Conservation (phyloP, 1,140 invertebrate species). For the Polypedilum vanderplanki region DNA sequence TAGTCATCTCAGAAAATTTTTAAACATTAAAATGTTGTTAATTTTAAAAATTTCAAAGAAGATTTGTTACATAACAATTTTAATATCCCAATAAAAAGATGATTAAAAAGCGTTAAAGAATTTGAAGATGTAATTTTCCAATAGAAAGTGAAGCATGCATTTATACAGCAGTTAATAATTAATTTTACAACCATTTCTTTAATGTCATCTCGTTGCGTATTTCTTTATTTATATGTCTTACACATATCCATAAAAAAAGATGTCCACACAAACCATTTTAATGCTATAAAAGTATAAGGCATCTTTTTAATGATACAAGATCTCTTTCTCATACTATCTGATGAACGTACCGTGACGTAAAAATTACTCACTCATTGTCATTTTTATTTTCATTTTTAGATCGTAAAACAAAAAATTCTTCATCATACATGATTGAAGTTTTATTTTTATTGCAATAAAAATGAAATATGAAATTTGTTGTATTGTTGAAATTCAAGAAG, state of each 20-base stretch:
- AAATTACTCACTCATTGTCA: not conserved
- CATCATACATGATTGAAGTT: too few species aligned
- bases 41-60: too few species aligned
- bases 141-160: not conserved
- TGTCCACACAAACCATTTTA: not conserved
- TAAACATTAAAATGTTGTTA: too few species aligned
- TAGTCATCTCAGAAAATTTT: too few species aligned
- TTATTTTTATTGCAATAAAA: too few species aligned
- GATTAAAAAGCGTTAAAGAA: too few species aligned
- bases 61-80: too few species aligned
- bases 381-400: not conserved
- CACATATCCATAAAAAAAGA: not conserved
- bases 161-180: conserved; percentile 3
- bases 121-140: too few species aligned
- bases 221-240: not conserved
- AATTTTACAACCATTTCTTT: conserved; percentile 8
- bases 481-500: too few species aligned
- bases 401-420: not conserved
- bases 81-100: too few species aligned
- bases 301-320: conserved; percentile 13
- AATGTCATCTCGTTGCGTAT: not conserved
- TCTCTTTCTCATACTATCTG: not conserved
- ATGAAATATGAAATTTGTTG: too few species aligned
- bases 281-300: not conserved
- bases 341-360: not conserved